Conservation (phyloP, 2,113 vertebrate species). For the Siniperca chuatsi region DNA sequence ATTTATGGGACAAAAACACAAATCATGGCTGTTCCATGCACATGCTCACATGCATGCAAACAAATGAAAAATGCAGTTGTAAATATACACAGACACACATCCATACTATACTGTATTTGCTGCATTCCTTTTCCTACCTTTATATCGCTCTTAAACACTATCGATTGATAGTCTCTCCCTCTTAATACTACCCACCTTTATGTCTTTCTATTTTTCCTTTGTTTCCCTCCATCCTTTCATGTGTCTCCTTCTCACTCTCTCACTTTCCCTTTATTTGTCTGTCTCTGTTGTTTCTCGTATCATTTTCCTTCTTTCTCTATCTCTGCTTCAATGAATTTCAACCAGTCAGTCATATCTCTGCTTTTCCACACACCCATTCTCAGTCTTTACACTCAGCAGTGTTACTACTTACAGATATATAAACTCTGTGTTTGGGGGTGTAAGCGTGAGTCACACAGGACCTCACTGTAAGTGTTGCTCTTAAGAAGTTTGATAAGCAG, state of each 20-base stretch:
- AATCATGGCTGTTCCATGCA: not conserved
- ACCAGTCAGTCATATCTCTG: conserved; percentile 17
- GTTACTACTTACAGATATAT: conserved; percentile 21
- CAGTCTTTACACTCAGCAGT: conserved; percentile 4
- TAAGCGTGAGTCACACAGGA: conserved; percentile 42
- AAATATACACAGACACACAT: not conserved
- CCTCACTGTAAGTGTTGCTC: conserved; percentile 8
- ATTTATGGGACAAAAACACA: not conserved
- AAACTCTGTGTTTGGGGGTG: conserved; percentile 18
- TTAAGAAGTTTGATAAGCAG: conserved; percentile 28
- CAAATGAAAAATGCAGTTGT: not conserved
- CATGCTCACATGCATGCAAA: not conserved
- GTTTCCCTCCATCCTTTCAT: not conserved
- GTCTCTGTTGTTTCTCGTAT: not conserved
- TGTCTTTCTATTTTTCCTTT: not conserved
- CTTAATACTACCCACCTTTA: not conserved
- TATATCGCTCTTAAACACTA: too few species aligned
- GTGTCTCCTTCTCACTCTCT: not conserved
- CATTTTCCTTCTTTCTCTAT: not conserved
- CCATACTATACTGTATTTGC: not conserved
- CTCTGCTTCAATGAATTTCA: conserved; percentile 9
- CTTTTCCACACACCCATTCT: not conserved
- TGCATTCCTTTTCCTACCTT: not conserved
- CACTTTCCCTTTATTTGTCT: not conserved
- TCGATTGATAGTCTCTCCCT: not conserved